Base-by-base conservation (phyloP, 2,113 vertebrate species). In the Callipepla californica region DNA sequence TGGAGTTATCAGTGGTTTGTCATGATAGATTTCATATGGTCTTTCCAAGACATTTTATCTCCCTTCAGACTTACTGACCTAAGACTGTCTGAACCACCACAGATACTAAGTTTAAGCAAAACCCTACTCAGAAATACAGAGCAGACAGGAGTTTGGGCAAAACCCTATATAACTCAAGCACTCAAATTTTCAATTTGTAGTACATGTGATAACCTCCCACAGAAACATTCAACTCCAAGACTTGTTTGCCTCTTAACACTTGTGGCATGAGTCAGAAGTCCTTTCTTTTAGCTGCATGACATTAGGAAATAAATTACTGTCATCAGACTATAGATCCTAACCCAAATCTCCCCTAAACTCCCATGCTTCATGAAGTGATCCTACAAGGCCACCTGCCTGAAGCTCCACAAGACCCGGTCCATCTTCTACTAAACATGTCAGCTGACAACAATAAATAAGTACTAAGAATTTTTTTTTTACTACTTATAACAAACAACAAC, bases 1-100 rank as follows among this genome's bases (percentile, higher is more conserved):
- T 97, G 97, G 58, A 79, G 57, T 96, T 98, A 97, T 98, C 97
- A 94, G 96, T 97, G 95, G 94, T 97, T 94, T 95, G 62, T 85
- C 50, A 40, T 86, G 90, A 77, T 91, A 70, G 94, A 96, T 96
- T 97, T 98, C 97, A 95, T 94, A 96, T 98, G 96, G 96, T 97
- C 86, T 93, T 66, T 82, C 82, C 88, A 83, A 86, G 87, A 88
- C 83, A 30, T 77, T 87, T 38, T 93, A 92, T 82, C 93, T 95
- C 93, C 89, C 89, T 95, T 96, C 93, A 97, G 96, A 92, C 82
- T 94, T 94, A 97, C 94, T 96, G 90, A 86, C 59, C 82, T 80
- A 74, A 77, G 74, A 82, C 68, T 66, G n/a, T 90, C 95, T 97
- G 51, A 75, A n/a, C 11, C 57, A 36, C 28, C n/a, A 20, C 23